These are phyloP conservation scores for Lasaia peninsularis DNA, from an alignment of 1,140 invertebrate species.

Conservation along the genomic window DNA sequence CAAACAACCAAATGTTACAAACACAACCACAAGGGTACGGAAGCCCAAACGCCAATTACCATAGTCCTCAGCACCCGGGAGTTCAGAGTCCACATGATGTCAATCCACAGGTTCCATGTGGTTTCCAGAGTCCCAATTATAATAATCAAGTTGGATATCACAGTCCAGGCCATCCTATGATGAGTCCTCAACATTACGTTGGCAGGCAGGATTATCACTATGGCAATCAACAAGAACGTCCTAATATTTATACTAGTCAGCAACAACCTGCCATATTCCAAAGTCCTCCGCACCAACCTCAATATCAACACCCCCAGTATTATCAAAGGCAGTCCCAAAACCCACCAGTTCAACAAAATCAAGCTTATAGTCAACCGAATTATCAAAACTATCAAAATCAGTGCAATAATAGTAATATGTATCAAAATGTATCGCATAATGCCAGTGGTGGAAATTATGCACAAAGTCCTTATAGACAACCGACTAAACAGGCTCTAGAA, in stretches of 20 bases:
- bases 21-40: constrained; percentile 49
- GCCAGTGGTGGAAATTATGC: constrained; percentile 45
- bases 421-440: constrained; percentile 39
- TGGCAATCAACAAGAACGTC: constrained; percentile 49
- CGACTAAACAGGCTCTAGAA: constrained; percentile 43
- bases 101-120: constrained; percentile 46
- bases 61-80: constrained; percentile 60
- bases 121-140: constrained; percentile 62
- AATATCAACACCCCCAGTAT: constrained; percentile 59
- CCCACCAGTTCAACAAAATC: constrained; percentile 30
- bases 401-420: constrained; percentile 53
- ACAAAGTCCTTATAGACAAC: constrained; percentile 56
- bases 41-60: constrained; percentile 58
- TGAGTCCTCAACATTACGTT: constrained; percentile 59
- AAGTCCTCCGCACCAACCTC: constrained; percentile 62
- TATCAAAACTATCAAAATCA: constrained; percentile 49
- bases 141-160: constrained; percentile 63
- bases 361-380: constrained; percentile 42
- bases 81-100: constrained; percentile 58
- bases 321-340: constrained; percentile 54
- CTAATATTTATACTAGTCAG: constrained; percentile 64
- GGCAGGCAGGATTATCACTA: constrained; percentile 59
- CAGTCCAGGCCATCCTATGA: constrained; percentile 60
- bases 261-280: constrained; percentile 57
- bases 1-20: constrained; percentile 50